Evolutionary conservation across 1,140 invertebrate species (phyloP), one percentile per base, ranked within the genome.

Genomic region (Halesus radiatus): DNA sequence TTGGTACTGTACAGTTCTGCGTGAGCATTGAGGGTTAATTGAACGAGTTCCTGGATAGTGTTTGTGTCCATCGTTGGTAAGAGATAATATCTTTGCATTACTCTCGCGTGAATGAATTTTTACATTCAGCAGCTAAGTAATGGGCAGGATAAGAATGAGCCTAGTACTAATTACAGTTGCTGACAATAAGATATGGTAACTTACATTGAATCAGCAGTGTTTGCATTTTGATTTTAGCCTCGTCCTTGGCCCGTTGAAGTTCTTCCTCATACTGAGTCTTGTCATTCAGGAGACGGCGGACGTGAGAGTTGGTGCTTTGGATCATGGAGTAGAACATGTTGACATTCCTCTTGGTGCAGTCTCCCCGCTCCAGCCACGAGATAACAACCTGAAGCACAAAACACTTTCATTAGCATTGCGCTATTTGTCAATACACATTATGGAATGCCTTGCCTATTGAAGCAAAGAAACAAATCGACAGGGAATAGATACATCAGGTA

Each of bases 321-420:
- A 99, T 96, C 93, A 99, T 95, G 0, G 95, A 96, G 87, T 98
- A 98, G 88, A 99, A 98, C 0, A 92, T 92, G 85, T 95, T 96
- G 0, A 95, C 92, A 86, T 97, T 98, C 68, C 94, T 91, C 87
- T 98, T 97, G 80, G 91, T 95, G 85, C 96, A 98, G 85, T 98
- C 96, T 4, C 97, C 97, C 18, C 96, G 92, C 85, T 98, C 96
- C 83, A 98, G 85, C 97, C 97, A 98, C 0, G 93, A 94, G 0
- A 94, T 93, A 1, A 97, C 92, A n/a, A 95, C 93, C 91, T 96
- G 88, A 45, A 90, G 87, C 32, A 54, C 8, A 45, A 10, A 13
- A 45, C 37, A 45, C 37, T 45, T 13, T 45, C 1, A 45, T 45
- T 10, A 45, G 37, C 37, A 1, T 45, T 45, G 8, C 13, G 10